phyloP scores from a whole-genome alignment of 2,113 vertebrate genomes.

The Microtus pennsylvanicus region DNA sequence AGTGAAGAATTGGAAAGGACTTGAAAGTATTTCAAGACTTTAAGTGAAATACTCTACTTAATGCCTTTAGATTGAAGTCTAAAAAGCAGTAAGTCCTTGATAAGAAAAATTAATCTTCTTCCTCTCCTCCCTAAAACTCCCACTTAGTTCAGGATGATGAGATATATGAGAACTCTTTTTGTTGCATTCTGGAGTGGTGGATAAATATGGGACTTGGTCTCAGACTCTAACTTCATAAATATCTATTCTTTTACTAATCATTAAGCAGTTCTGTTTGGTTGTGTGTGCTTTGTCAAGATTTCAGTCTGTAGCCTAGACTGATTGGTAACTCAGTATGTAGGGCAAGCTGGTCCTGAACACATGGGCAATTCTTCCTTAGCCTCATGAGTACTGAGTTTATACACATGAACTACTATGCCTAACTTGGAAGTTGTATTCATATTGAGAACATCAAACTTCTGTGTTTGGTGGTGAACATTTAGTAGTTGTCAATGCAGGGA shows the following conservation, averaged over 20 bases:
- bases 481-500: not conserved
- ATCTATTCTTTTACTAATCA: not conserved
- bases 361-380: not conserved
- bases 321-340: not conserved
- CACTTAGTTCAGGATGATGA: not conserved
- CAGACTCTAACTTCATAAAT: not conserved
- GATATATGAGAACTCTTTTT: not conserved
- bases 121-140: not conserved
- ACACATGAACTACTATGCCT: not conserved
- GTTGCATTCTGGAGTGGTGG: not conserved
- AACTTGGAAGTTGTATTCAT: no score
- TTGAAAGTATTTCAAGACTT: not conserved
- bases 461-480: not conserved
- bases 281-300: not conserved
- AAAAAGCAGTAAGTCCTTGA: not conserved
- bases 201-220: constrained; percentile 1
- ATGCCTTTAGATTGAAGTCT: not conserved
- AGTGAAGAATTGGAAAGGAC: not conserved
- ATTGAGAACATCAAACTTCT: not conserved
- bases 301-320: not conserved
- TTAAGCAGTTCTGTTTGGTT: not conserved
- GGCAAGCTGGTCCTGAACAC: not conserved
- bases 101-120: not conserved
- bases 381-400: not conserved
- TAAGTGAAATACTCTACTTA: not conserved